Evolutionary conservation across 2,888 invertebrate species (phyloP).

Genomic region (Sarcophaga rosellei): DNA sequence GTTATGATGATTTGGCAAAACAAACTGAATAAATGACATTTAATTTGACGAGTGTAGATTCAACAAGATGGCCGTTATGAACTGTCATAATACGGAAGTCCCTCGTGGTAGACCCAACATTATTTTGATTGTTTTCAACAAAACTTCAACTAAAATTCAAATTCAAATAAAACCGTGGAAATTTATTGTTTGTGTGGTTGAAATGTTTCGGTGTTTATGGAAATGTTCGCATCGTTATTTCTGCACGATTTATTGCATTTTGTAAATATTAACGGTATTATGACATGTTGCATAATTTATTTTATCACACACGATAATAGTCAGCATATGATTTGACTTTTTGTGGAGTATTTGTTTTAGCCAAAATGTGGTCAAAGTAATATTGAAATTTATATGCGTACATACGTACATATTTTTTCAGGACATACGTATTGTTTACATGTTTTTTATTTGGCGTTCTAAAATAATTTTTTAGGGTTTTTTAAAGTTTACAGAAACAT

Average conservation of each 20-base stretch:
- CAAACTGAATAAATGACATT: too few species aligned
- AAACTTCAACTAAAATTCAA: slow-evolving; percentile 14
- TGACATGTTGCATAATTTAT: slow-evolving; percentile 26
- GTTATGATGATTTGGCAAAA: too few species aligned
- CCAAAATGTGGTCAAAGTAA: slow-evolving; percentile 1
- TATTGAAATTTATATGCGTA: neutral
- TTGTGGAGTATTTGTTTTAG: slow-evolving; percentile 12
- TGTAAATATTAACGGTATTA: slow-evolving; percentile 2
- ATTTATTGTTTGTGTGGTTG: neutral
- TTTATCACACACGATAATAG: neutral
- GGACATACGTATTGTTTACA: too few species aligned
- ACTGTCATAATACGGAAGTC: too few species aligned
- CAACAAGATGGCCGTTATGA: too few species aligned
- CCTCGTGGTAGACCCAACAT: neutral
- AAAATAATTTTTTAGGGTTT: too few species aligned
- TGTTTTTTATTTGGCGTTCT: too few species aligned
- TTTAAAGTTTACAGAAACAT: neutral
- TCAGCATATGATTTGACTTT: slow-evolving; percentile 30
- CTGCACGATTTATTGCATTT: neutral
- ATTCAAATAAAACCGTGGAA: neutral
- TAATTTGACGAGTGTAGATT: too few species aligned
- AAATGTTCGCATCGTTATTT: neutral
- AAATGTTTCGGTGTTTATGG: neutral
- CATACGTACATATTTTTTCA: too few species aligned
- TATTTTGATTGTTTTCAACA: slow-evolving; percentile 21